Evolutionary conservation across 1,140 invertebrate genomes (phyloP).

Genomic region (Cydia strobilella): DNA sequence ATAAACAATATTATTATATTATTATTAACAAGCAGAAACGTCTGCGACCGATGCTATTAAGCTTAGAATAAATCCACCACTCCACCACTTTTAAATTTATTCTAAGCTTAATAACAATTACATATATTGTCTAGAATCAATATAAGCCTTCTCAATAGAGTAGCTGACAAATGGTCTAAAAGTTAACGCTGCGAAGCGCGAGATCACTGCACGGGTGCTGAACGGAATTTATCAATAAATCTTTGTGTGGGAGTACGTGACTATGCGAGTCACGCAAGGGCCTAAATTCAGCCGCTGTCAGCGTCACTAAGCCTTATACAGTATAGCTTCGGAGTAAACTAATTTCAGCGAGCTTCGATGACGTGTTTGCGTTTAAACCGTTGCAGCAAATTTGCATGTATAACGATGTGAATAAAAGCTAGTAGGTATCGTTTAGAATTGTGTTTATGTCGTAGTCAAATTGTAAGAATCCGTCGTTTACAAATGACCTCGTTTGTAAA

Average conservation of each 20-base stretch:
- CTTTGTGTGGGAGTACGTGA: background rate
- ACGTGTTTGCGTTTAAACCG: background rate
- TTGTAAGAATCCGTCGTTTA: no score
- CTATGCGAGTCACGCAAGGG: background rate
- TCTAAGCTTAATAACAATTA: no score
- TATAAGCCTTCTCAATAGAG: no score
- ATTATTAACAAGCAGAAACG: no score
- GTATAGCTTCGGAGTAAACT: background rate
- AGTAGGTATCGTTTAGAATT: no score
- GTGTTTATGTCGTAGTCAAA: no score
- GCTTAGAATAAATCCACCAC: no score
- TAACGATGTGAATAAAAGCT: background rate
- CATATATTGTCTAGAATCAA: no score
- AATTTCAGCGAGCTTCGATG: background rate
- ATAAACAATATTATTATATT: no score
- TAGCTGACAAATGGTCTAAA: background rate
- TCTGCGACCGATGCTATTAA: no score
- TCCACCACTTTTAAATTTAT: no score
- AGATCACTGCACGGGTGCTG: background rate
- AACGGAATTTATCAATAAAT: constrained; percentile 11
- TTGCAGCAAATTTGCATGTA: background rate
- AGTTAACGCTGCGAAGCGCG: background rate
- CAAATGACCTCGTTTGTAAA: no score
- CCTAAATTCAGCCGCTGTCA: background rate
- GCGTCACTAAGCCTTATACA: background rate